phyloP scores from a whole-genome alignment of 2,797 vertebrate species.

The Anguilla pacifica region DNA sequence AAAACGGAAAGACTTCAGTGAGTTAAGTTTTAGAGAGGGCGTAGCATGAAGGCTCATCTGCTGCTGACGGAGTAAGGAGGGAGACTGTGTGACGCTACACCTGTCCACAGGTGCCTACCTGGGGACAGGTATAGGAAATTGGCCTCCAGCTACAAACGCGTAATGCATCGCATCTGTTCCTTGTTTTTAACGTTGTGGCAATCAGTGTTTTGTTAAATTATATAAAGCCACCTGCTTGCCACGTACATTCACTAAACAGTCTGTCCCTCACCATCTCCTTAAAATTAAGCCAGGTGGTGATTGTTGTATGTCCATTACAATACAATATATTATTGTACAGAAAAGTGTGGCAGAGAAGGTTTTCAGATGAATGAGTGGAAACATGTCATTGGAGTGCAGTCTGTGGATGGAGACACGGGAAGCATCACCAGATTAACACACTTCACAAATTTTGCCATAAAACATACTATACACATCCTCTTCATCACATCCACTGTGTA shows the following conservation, averaged over 20 bases:
- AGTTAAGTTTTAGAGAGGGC: background rate
- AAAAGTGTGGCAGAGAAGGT: background rate
- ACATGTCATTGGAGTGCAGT: background rate
- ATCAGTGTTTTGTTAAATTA: background rate
- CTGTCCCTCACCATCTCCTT: background rate
- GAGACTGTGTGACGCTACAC: background rate
- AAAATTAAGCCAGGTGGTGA: background rate
- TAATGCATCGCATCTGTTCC: background rate
- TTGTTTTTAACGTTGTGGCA: background rate
- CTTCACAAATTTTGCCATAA: background rate
- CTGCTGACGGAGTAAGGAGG: background rate
- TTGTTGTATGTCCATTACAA: background rate
- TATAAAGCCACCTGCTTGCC: background rate
- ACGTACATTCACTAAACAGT: background rate
- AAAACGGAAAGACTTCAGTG: background rate
- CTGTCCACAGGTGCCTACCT: background rate
- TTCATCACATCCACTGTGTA: background rate
- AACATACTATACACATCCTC: background rate
- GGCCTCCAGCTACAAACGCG: background rate
- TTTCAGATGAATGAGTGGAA: background rate
- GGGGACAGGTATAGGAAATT: background rate
- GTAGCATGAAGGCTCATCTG: background rate
- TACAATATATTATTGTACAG: background rate
- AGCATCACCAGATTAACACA: background rate
- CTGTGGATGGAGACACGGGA: background rate